Percentiles rank a stretch among this genome's conserved stretches.
Conservation (phyloP, 2,888 invertebrate species). For the Zygaena filipendulae region DNA sequence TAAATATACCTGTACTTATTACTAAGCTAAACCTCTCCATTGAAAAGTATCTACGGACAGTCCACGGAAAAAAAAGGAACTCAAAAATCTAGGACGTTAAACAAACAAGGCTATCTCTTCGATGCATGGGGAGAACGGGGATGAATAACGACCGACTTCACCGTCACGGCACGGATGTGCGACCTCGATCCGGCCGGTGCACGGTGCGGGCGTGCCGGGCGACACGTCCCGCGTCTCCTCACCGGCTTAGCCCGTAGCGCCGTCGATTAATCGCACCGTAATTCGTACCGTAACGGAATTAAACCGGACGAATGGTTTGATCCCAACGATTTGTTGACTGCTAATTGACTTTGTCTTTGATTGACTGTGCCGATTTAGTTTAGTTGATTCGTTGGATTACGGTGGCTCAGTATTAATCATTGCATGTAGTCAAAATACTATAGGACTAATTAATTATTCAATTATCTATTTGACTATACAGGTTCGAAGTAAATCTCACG, state of each 20-base stretch:
- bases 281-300: constrained; percentile 64
- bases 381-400: not conserved
- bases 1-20: no score
- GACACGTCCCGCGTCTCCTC: constrained; percentile 9
- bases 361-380: constrained; percentile 25
- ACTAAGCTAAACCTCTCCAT: no score
- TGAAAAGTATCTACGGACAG: no score
- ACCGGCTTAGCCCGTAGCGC: constrained; percentile 55
- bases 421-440: no score
- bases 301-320: constrained; percentile 65
- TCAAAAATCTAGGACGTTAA: no score
- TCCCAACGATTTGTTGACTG: constrained; percentile 61
- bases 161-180: constrained; percentile 47
- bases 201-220: constrained; percentile 15
- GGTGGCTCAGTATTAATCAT: not conserved
- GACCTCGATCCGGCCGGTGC: constrained; percentile 38
- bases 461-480: no score
- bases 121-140: constrained; percentile 40
- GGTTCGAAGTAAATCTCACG: no score
- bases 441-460: no score
- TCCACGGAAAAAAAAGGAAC: no score
- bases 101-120: constrained; percentile 43
- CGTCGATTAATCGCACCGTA: constrained; percentile 64
- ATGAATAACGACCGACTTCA: constrained; percentile 66
- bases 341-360: constrained; percentile 42